Conservation (phyloP, 2,113 vertebrate species). For the Gambusia holbrooki region DNA sequence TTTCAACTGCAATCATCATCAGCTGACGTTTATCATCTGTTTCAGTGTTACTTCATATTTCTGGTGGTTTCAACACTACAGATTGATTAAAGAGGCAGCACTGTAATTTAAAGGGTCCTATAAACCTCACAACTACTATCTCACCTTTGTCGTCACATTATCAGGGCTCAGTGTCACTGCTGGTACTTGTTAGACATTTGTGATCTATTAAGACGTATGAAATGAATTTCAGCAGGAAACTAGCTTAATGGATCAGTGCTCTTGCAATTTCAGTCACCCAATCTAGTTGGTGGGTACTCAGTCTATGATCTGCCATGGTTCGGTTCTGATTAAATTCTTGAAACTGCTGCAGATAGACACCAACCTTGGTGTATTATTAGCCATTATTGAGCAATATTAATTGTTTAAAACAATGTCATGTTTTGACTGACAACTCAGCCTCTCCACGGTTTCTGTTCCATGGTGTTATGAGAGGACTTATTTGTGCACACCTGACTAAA, state of each 20-base stretch:
- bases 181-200: conserved; percentile 42
- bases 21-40: not conserved
- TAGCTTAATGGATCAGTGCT: conserved; percentile 34
- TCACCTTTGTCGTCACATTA: conserved; percentile 44
- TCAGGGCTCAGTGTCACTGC: conserved; percentile 45
- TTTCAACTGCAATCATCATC: conserved; percentile 17
- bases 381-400: not conserved
- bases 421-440: too few relatives aligned
- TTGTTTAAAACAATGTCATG: not conserved
- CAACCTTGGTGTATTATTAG: too few relatives aligned
- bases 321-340: conserved; percentile 55
- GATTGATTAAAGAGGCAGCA: not conserved
- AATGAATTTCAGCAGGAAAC: conserved; percentile 22
- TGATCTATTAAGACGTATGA: conserved; percentile 11
- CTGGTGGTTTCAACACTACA: conserved; percentile 11
- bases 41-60: conserved; percentile 11
- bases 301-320: conserved; percentile 34
- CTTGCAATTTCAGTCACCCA: conserved; percentile 39
- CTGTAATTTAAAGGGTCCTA: conserved; percentile 25
- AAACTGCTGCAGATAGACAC: too few relatives aligned
- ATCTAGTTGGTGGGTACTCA: conserved; percentile 20
- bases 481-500: not conserved
- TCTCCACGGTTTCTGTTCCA: not conserved
- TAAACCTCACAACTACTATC: conserved; percentile 22
- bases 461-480: not conserved